These are phyloP conservation scores for Enteromius fasciolatus DNA, from an alignment of 2,797 vertebrate genomes.

Conservation along the genomic window DNA sequence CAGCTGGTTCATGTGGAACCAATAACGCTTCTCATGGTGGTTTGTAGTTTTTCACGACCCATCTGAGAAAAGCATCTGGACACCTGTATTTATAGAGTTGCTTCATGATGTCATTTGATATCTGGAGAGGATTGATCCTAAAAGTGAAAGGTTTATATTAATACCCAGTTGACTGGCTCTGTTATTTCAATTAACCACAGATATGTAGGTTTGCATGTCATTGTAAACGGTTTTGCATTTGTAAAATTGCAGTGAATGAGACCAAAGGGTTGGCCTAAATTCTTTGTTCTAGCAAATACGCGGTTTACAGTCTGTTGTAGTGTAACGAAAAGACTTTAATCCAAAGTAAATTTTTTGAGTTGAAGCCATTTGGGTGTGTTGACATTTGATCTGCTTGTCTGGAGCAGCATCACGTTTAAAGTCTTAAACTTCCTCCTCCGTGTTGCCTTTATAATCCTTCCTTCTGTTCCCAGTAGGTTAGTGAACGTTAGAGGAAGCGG, in stretches of 20 bases:
- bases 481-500: slow-evolving; percentile 14
- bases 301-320: background rate
- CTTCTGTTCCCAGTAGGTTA: slow-evolving; percentile 4
- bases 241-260: background rate
- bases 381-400: background rate
- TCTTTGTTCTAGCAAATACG: background rate
- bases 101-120: slow-evolving; percentile 19
- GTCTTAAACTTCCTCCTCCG: background rate
- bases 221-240: background rate
- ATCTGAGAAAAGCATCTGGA: background rate
- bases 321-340: background rate
- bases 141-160: background rate
- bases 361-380: slow-evolving; percentile 12
- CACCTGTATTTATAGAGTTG: slow-evolving; percentile 34
- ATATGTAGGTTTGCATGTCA: background rate
- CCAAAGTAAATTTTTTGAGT: background rate
- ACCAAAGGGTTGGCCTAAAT: background rate
- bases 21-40: background rate
- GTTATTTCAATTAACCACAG: background rate
- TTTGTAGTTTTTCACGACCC: background rate
- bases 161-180: background rate
- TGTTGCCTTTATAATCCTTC: slow-evolving; percentile 6
- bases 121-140: background rate
- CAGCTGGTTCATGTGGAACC: background rate
- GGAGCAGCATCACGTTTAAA: background rate